Base-by-base conservation (phyloP, 1,140 invertebrate genomes). In the Chrysoperla carnea region DNA sequence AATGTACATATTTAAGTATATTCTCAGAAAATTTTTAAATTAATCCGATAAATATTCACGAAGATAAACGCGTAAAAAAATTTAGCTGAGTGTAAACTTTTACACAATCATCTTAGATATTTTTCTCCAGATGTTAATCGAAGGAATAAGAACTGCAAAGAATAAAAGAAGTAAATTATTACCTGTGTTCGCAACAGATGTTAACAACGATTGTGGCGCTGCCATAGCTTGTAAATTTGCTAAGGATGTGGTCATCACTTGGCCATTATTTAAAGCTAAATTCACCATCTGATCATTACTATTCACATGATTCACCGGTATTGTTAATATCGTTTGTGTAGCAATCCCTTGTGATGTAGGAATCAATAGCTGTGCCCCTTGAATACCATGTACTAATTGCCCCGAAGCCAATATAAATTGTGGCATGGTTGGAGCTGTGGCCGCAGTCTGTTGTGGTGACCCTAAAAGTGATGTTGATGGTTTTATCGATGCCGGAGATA, bases 311-410 rank as follows among this genome's bases (percentile, higher is more conserved):
- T 79, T 84, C 13, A 89, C 80, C 11, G 89, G 89, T 57, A 93
- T 93, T 36, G 88, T 93, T 40, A 95, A 70, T 42, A 95, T 90
- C 49, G 88, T 92, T 62, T 93, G 90, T 11, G 87, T 84, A 13
- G 87, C 85, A 53, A 92, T 67, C 91, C 89, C 88, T 77, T 91
- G 88, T 33, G 87, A 88, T 13, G 88, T 91, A 37, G 89, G 89
- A 64, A 94, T 92, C 45, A 93, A 75, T 42, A 93, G 72, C 61
- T 93, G 88, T 46, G 88, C 88, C 8, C 88, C 86, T 63, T 90
- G 86, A 50, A 91, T 87, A 43, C 86, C 85, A 63, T 90, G 85
- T 39, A 88, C 78, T 52, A 90, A 73, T 64, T 91, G 85, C 46
- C 87, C 86, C 44, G 86, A 89, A 37, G 84, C 85, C 49, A 92